Evolutionary conservation across 2,888 invertebrate species (phyloP).

Genomic region (Chrysina gloriosa): DNA sequence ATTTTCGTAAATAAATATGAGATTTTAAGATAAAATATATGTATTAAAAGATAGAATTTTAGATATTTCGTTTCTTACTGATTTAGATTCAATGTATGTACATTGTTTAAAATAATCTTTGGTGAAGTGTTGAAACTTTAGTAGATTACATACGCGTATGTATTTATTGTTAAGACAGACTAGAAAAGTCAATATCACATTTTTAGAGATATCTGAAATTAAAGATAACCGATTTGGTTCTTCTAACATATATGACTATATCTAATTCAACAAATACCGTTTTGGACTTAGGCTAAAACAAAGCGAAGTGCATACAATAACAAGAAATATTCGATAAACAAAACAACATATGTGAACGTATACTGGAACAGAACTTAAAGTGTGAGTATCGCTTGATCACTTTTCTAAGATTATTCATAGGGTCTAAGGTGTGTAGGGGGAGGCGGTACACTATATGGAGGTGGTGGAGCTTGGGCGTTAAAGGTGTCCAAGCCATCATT

Average conservation of each 20-base stretch:
- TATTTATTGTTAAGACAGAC: constrained; percentile 23
- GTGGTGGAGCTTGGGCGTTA: constrained; percentile 70
- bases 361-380: constrained; percentile 4
- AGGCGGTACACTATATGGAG: constrained; percentile 65
- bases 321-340: constrained; percentile 25
- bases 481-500: constrained; percentile 71
- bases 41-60: constrained; percentile 33
- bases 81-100: constrained; percentile 3
- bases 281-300: constrained; percentile 4
- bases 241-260: no score
- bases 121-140: constrained; percentile 24
- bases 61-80: constrained; percentile 7
- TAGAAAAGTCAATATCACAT: constrained; percentile 38
- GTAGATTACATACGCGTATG: constrained; percentile 3
- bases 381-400: constrained; percentile 1
- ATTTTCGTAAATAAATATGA: constrained; percentile 16
- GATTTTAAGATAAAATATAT: constrained; percentile 25
- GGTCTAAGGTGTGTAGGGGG: constrained; percentile 71
- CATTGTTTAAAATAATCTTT: constrained; percentile 29
- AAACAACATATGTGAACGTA: constrained; percentile 4
- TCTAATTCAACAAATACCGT: no score
- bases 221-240: constrained; percentile 15
- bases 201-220: constrained; percentile 20
- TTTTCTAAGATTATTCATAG: neutral
- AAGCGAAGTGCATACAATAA: constrained; percentile 16